Evolutionary conservation across 2,113 vertebrate species (phyloP).

Genomic region (Coryphaenoides rupestris): DNA sequence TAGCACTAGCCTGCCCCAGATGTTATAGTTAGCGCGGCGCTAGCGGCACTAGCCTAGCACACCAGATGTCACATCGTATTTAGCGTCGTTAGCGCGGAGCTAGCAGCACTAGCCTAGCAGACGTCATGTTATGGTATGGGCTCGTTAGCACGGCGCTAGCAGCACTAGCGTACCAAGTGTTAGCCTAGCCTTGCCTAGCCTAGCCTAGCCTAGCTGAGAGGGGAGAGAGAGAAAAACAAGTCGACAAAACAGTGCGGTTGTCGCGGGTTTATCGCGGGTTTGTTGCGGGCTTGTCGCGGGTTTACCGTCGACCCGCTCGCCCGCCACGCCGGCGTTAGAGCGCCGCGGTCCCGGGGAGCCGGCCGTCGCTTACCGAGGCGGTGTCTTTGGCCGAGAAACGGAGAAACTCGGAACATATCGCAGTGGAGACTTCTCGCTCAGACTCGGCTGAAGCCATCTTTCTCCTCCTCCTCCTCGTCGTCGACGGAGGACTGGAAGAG

Average conservation of each 20-base stretch:
- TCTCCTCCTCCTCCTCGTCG: slow-evolving; percentile 16
- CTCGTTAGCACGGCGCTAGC: background rate
- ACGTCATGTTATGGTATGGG: background rate
- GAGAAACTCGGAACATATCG: slow-evolving; percentile 63
- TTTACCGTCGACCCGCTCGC: background rate
- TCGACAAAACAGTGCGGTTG: slow-evolving; percentile 13
- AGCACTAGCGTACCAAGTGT: background rate
- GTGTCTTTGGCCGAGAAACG: slow-evolving; percentile 72
- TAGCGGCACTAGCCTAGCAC: no score
- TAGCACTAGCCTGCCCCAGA: no score
- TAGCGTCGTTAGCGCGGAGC: background rate
- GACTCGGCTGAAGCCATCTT: slow-evolving; percentile 74
- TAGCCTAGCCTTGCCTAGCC: background rate
- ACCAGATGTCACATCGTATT: no score
- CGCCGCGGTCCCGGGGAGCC: background rate
- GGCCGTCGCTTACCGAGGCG: slow-evolving; percentile 65
- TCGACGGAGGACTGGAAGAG: slow-evolving; percentile 23
- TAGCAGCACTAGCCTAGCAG: background rate
- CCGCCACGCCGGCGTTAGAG: background rate
- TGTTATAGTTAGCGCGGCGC: no score
- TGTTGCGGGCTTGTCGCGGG: slow-evolving; percentile 8
- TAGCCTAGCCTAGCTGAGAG: background rate
- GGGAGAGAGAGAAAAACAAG: slow-evolving; percentile 46
- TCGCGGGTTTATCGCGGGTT: background rate
- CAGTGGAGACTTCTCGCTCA: slow-evolving; percentile 56